Evolutionary conservation across 2,888 invertebrate genomes (phyloP).

Genomic region (Cantharis rufa): DNA sequence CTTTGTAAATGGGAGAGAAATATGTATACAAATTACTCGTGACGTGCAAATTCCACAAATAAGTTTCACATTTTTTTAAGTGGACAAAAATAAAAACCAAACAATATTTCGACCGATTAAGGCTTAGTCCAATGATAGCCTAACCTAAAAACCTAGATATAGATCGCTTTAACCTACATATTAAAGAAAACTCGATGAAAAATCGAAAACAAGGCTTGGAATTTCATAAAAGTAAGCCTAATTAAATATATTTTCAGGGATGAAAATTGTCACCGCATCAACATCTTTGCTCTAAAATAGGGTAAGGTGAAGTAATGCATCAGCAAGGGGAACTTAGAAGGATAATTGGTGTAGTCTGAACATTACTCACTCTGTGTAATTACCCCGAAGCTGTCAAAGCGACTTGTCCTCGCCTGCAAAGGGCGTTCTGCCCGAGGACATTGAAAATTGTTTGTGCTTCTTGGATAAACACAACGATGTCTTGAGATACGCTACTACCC

Average conservation of each 20-base stretch:
- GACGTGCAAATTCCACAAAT: slow-evolving; percentile 5
- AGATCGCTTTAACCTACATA: background rate
- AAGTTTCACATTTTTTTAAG: background rate
- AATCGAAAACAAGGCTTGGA: background rate
- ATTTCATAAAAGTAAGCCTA: background rate
- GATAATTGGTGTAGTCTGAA: slow-evolving; percentile 55
- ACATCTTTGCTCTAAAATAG: slow-evolving; percentile 22
- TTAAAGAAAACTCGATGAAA: background rate
- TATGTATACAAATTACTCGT: slow-evolving; percentile 26
- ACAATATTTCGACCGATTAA: background rate
- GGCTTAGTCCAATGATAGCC: background rate
- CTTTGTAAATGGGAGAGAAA: slow-evolving; percentile 44
- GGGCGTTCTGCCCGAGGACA: slow-evolving; percentile 50
- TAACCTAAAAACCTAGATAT: background rate
- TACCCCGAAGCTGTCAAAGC: slow-evolving; percentile 54
- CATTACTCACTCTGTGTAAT: slow-evolving; percentile 57
- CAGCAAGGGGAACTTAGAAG: slow-evolving; percentile 33
- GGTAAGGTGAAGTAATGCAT: slow-evolving; percentile 28
- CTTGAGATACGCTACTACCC: slow-evolving; percentile 31
- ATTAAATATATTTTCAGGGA: background rate
- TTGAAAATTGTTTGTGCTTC: slow-evolving; percentile 46
- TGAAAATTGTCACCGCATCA: slow-evolving; percentile 24
- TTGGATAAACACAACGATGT: slow-evolving; percentile 39
- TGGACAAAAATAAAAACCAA: background rate
- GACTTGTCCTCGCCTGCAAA: slow-evolving; percentile 55